phyloP scores from a whole-genome alignment of 2,113 vertebrate genomes.

The Misgurnus mizolepis region DNA sequence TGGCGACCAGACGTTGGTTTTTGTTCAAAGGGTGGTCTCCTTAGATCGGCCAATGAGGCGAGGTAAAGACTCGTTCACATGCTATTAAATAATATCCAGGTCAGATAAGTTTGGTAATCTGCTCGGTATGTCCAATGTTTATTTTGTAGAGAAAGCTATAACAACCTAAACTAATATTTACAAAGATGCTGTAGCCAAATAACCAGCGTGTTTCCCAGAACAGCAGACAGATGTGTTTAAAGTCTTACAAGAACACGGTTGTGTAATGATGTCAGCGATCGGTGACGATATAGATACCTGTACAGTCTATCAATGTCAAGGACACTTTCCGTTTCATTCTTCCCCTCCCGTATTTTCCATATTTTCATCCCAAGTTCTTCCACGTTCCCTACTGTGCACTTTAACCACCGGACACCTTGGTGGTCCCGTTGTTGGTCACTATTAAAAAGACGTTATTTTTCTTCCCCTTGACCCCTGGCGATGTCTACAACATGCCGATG shows the following conservation, averaged over 20 bases:
- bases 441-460: constrained; percentile 82
- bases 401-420: constrained; percentile 67
- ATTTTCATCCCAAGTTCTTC: constrained; percentile 39
- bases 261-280: constrained; percentile 29
- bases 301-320: constrained; percentile 15
- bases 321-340: not conserved
- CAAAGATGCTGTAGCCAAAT: constrained; percentile 69
- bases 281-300: not conserved
- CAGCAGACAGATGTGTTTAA: constrained; percentile 68
- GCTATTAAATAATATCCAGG: constrained; percentile 72
- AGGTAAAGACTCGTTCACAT: constrained; percentile 73
- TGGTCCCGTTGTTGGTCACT: constrained; percentile 75
- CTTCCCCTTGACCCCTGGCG: constrained; percentile 77
- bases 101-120: constrained; percentile 72
- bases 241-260: constrained; percentile 60
- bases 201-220: constrained; percentile 69
- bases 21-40: constrained; percentile 67
- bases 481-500: constrained; percentile 74
- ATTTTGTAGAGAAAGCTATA: constrained; percentile 70
- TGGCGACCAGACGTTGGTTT: constrained; percentile 58
- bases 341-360: constrained; percentile 14
- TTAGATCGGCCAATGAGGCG: constrained; percentile 56
- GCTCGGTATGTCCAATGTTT: constrained; percentile 76
- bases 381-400: constrained; percentile 49
- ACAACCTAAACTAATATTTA: constrained; percentile 78